Base-by-base conservation (phyloP, 2,888 invertebrate species). In the Peribatodes rhomboidaria region DNA sequence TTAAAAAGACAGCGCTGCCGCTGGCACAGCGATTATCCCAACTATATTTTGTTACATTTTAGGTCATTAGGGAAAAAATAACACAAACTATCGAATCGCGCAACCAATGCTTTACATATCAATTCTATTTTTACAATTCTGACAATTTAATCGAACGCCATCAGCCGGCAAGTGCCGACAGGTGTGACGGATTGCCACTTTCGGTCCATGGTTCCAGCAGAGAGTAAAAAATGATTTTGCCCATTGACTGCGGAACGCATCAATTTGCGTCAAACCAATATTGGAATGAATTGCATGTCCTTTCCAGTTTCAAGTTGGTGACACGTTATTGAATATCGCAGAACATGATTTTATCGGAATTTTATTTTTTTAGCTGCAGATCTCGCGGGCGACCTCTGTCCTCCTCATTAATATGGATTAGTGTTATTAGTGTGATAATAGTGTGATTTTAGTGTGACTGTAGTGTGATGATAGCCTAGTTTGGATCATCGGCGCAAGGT, bases 261-360 rank as follows among this genome's bases (percentile, higher is more conserved):
- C 55, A 55, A 35, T 55, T 44, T 44, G 33, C 42, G 55, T 55
- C 55, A 55, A 46, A 33, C 55, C 55, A 44, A 55, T 54, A 33
- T 55, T 9, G 37, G 20, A 55, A 55, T 55, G 44, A 55, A 55
- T 18, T n/a, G 55, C 44, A 39, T n/a, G 18, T 33, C 35, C 13
- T 10, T 33, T 11, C n/a, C 47, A 49, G 50, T 20, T 35, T 50
- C 13, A 4, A 27, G 27, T 27, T 27, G 27, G 13, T 16, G n/a
- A 50, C 50, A 13, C 18, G 16, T 27, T 31, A 31, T 47, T 31
- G 31, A 27, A 47, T 47, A 27, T 20, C 27, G 8, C 27, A 6
- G n/a, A 42, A 10, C 20, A 10, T 41, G 41, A 11, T 35, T 35
- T 35, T 35, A 35, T 35, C 13, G 10, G 13, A 4, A n/a, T n/a